These are phyloP conservation scores for Scelioninae gen. 2 DNA, from an alignment of 2,888 invertebrate genomes.

Conservation along the genomic window DNA sequence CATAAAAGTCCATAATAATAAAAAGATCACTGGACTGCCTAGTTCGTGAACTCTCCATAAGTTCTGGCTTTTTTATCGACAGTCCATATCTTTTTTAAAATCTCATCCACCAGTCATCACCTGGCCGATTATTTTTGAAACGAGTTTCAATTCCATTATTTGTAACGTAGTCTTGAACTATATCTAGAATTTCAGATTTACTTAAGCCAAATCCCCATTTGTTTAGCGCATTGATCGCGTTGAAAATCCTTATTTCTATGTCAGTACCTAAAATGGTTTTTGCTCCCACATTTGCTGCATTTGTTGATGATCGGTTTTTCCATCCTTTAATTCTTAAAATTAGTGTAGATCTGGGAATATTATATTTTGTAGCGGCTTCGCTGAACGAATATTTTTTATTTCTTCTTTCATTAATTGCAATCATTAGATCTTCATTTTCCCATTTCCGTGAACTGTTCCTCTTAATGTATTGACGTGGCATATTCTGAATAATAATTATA, in stretches of 20 bases:
- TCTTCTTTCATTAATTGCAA: no score
- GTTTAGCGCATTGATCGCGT: slow-evolving; percentile 8
- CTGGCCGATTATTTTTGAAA: slow-evolving; percentile 21
- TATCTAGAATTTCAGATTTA: slow-evolving; percentile 14
- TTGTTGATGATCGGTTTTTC: slow-evolving; percentile 1
- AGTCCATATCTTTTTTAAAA: slow-evolving; percentile 13
- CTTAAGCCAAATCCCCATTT: slow-evolving; percentile 29
- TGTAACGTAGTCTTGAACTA: slow-evolving; percentile 8
- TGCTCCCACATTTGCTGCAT: background rate
- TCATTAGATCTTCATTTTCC: no score
- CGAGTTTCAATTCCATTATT: slow-evolving; percentile 11
- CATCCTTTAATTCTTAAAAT: slow-evolving; percentile 14
- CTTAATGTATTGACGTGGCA: no score
- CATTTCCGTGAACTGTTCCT: no score
- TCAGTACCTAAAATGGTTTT: slow-evolving; percentile 6
- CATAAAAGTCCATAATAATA: slow-evolving; percentile 25
- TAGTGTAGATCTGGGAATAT: slow-evolving; percentile 3
- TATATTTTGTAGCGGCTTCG: background rate
- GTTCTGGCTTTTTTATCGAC: slow-evolving; percentile 16
- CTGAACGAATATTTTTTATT: background rate
- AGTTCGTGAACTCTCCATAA: slow-evolving; percentile 10
- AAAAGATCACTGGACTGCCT: slow-evolving; percentile 26
- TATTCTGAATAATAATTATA: no score
- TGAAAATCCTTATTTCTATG: slow-evolving; percentile 10
- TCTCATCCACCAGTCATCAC: slow-evolving; percentile 5